A percentile compares a stretch with the other conserved stretches of the same genome.
These are phyloP conservation scores for Melanogrammus aeglefinus DNA, from an alignment of 2,797 vertebrate genomes.

Conservation along the genomic window DNA sequence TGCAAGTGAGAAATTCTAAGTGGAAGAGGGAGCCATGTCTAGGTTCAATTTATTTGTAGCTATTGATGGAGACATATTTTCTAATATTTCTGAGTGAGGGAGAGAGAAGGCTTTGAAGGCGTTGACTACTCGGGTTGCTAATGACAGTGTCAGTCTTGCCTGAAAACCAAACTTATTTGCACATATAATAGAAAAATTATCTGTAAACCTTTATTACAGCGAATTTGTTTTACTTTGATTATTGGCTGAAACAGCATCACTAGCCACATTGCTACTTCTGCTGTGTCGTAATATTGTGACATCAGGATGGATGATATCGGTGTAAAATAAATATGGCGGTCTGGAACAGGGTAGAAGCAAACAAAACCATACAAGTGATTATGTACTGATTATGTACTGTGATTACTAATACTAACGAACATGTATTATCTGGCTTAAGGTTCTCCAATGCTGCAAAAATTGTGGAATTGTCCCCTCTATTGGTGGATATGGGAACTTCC, in stretches of 20 bases:
- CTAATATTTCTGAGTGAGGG: not conserved
- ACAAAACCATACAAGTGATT: not conserved
- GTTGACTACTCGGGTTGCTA: conserved; percentile 25
- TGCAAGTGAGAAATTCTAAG: not conserved
- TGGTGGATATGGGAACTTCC: conserved; percentile 56
- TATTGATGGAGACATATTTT: not conserved
- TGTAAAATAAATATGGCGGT: not conserved
- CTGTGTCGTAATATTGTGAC: not conserved
- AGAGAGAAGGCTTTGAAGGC: conserved; percentile 15
- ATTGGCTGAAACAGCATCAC: not conserved
- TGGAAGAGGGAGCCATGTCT: not conserved
- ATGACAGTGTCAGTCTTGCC: conserved; percentile 21
- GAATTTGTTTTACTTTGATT: not conserved
- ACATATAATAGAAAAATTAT: not conserved
- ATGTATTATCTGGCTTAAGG: not conserved
- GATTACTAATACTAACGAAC: not conserved
- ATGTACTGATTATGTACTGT: no score
- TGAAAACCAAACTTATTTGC: not conserved
- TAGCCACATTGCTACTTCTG: not conserved
- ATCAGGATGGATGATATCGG: not conserved
- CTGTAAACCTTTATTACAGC: not conserved
- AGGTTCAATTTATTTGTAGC: not conserved
- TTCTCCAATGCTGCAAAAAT: conserved; percentile 35
- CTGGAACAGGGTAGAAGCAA: not conserved
- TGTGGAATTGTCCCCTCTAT: conserved; percentile 71